A percentile compares a stretch with the other conserved stretches of the same genome.
Evolutionary conservation across 2,113 vertebrate species (phyloP).

Genomic region (Chunga burmeisteri): DNA sequence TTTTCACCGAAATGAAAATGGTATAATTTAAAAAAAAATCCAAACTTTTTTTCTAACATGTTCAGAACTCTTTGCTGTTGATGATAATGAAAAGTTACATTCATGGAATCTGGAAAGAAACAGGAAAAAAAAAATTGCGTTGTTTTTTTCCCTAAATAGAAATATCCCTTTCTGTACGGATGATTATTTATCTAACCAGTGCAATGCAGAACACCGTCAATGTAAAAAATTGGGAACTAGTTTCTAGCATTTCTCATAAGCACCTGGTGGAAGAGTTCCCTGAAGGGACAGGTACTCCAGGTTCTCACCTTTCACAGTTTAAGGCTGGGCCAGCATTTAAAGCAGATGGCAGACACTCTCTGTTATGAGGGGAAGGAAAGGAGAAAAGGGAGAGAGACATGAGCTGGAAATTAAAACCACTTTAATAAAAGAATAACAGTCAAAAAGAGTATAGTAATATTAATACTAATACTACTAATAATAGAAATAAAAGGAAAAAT

Average conservation of each 20-base stretch:
- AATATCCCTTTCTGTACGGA: not conserved
- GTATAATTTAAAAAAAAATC: not conserved
- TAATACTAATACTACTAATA: too few species aligned
- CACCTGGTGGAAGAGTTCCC: not conserved
- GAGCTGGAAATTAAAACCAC: too few species aligned
- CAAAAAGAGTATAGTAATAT: too few species aligned
- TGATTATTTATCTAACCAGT: not conserved
- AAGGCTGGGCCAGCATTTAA: too few species aligned
- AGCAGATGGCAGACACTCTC: too few species aligned
- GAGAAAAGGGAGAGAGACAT: too few species aligned
- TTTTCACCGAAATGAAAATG: not conserved
- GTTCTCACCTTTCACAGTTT: not conserved
- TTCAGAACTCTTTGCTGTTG: not conserved
- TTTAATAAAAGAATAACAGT: too few species aligned
- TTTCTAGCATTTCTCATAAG: not conserved
- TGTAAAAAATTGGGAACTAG: not conserved
- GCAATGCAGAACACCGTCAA: not conserved
- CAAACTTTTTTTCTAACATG: not conserved
- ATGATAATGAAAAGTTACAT: not conserved
- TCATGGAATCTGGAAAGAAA: not conserved
- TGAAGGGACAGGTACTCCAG: not conserved
- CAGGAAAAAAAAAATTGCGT: rapidly evolving
- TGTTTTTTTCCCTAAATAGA: not conserved
- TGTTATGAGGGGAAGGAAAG: too few species aligned
- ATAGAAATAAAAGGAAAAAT: too few species aligned